Percentiles rank a stretch among this genome's conserved stretches.
These are phyloP conservation scores for Digitonthophagus gazella DNA, from an alignment of 2,888 invertebrate species.

Conservation along the genomic window DNA sequence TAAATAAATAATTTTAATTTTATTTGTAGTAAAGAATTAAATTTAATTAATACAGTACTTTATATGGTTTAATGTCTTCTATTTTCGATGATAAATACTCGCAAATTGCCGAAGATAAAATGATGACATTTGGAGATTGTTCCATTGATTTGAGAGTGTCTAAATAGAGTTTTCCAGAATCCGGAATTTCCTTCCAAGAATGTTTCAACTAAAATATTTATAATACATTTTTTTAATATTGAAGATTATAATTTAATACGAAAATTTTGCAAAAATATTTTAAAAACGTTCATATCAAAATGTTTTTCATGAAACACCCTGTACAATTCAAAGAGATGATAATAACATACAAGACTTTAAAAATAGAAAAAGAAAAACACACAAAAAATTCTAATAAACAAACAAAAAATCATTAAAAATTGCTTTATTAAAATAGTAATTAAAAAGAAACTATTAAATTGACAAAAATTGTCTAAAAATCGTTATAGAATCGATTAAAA, in stretches of 20 bases:
- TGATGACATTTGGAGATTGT: slow-evolving; percentile 56
- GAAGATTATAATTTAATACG: not conserved
- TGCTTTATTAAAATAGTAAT: no score
- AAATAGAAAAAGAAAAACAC: not conserved
- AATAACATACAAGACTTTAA: not conserved
- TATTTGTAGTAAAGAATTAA: slow-evolving; percentile 14
- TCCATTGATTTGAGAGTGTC: slow-evolving; percentile 50
- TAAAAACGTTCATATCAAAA: no score
- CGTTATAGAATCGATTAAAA: no score
- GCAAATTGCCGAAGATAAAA: slow-evolving; percentile 65
- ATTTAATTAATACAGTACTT: slow-evolving; percentile 55
- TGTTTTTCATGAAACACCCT: no score
- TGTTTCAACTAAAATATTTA: slow-evolving; percentile 43
- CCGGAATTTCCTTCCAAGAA: slow-evolving; percentile 40
- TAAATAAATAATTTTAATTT: slow-evolving; percentile 6
- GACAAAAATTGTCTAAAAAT: no score
- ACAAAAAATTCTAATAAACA: no score
- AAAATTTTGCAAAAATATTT: not conserved
- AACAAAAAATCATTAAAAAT: no score
- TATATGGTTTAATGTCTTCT: slow-evolving; percentile 54
- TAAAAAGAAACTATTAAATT: no score
- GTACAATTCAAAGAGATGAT: no score
- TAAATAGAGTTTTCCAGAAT: slow-evolving; percentile 47
- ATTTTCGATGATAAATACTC: slow-evolving; percentile 56
- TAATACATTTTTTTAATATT: slow-evolving; percentile 35